Evolutionary conservation across 92 coral and sea anemone genomes (phyloP).

Genomic region (Parazoanthus swiftii): DNA sequence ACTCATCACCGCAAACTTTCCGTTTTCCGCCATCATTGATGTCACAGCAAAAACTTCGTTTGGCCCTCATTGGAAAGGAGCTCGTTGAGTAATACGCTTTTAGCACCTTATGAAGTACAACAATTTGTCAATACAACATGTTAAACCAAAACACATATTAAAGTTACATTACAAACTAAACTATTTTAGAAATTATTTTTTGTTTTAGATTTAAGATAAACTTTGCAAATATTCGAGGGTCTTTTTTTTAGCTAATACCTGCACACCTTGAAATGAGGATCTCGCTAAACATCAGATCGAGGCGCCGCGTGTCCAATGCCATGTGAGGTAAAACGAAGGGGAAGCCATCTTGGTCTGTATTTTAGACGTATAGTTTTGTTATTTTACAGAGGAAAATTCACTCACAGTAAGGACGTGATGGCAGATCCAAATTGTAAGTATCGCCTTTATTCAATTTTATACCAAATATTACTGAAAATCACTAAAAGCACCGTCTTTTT

Average conservation of each 20-base stretch:
- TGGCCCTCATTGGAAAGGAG: not conserved
- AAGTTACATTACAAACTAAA: no score
- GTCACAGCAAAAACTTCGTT: not conserved
- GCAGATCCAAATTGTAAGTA: conserved; percentile 44
- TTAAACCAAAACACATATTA: not conserved
- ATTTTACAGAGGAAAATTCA: not conserved
- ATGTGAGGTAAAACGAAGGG: not conserved
- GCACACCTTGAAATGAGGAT: not conserved
- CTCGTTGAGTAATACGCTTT: not conserved
- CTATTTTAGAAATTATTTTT: no score
- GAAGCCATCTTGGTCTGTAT: not conserved
- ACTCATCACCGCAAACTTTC: not conserved
- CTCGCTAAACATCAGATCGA: conserved; percentile 22
- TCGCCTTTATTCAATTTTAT: not conserved
- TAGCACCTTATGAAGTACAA: not conserved
- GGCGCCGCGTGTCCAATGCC: conserved; percentile 32
- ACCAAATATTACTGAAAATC: not conserved
- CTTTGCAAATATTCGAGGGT: not conserved
- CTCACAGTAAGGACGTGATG: not conserved
- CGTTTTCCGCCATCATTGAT: conserved; percentile 3
- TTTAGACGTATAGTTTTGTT: not conserved
- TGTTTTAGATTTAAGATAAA: not conserved
- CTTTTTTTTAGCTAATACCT: not conserved
- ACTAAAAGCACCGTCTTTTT: no score
- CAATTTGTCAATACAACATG: no score